phyloP scores from a whole-genome alignment of 1,140 invertebrate species.

The Magallana angulata region DNA sequence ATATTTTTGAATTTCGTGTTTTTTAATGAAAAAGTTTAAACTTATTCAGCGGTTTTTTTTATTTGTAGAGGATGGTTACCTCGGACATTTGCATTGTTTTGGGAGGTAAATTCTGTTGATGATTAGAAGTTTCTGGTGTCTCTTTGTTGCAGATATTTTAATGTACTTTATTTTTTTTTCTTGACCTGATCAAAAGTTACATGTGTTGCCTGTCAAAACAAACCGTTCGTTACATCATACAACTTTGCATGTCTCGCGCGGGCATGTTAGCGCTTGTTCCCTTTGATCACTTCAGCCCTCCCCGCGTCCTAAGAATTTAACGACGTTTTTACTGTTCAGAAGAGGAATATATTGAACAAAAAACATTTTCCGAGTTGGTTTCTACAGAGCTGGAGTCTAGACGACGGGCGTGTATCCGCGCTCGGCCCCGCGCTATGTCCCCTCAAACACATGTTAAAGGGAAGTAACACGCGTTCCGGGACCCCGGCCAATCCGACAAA shows the following conservation, averaged over 20 bases:
- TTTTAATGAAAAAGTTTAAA: too few relatives aligned
- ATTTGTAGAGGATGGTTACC: too few relatives aligned
- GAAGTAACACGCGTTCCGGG: constrained; percentile 9
- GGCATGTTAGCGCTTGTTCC: constrained; percentile 32
- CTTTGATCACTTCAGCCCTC: constrained; percentile 24
- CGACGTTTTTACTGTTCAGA: constrained; percentile 28
- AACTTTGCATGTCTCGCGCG: constrained; percentile 29
- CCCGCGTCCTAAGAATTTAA: constrained; percentile 31
- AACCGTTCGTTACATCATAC: constrained; percentile 25
- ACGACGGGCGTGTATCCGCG: constrained; percentile 30
- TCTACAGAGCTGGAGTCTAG: constrained; percentile 26
- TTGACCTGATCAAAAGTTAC: constrained; percentile 29
- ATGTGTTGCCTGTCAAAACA: constrained; percentile 35
- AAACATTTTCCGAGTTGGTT: constrained; percentile 33
- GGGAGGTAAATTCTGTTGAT: too few relatives aligned
- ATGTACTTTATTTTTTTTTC: constrained; percentile 30
- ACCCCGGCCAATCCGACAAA: neutral
- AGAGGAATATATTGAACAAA: constrained; percentile 29
- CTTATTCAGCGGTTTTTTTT: too few relatives aligned
- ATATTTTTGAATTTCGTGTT: neutral
- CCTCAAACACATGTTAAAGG: neutral
- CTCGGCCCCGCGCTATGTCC: neutral
- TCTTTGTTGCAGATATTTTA: constrained; percentile 1
- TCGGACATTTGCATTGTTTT: too few relatives aligned
- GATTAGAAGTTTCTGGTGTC: neutral